A percentile compares a stretch with the other conserved stretches of the same genome.
Conservation (phyloP, 2,113 vertebrate species). For the Thryonomys swinderianus region DNA sequence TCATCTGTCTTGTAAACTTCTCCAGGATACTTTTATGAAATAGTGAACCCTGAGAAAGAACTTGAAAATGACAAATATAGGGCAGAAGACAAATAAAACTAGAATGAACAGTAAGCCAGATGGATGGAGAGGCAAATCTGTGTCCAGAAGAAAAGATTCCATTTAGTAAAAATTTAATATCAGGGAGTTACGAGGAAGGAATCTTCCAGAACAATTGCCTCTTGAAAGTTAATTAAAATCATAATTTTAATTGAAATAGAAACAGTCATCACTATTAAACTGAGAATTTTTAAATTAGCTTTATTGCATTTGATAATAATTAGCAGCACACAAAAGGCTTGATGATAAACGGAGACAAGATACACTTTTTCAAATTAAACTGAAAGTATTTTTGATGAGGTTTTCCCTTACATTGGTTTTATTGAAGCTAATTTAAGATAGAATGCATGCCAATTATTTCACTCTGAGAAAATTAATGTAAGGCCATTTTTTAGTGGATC, state of each 20-base stretch:
- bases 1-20: background rate
- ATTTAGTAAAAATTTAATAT: slow-evolving; percentile 3
- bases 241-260: background rate
- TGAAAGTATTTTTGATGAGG: background rate
- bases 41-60: background rate
- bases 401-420: background rate
- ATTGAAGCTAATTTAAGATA: slow-evolving; percentile 26
- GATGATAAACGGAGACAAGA: background rate
- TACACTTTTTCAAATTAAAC: background rate
- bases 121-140: background rate
- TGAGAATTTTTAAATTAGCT: background rate
- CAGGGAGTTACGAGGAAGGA: background rate
- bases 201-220: background rate
- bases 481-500: background rate
- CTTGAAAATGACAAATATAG: background rate
- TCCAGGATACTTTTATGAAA: slow-evolving; percentile 17
- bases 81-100: background rate
- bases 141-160: background rate
- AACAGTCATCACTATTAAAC: background rate
- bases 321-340: background rate
- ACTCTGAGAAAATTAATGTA: background rate
- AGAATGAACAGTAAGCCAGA: background rate
- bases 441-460: slow-evolving; percentile 4
- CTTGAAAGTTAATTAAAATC: slow-evolving; percentile 25
- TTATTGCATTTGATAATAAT: background rate